Base-by-base conservation (phyloP, 2,888 invertebrate species). In the Saturnia pavonia region DNA sequence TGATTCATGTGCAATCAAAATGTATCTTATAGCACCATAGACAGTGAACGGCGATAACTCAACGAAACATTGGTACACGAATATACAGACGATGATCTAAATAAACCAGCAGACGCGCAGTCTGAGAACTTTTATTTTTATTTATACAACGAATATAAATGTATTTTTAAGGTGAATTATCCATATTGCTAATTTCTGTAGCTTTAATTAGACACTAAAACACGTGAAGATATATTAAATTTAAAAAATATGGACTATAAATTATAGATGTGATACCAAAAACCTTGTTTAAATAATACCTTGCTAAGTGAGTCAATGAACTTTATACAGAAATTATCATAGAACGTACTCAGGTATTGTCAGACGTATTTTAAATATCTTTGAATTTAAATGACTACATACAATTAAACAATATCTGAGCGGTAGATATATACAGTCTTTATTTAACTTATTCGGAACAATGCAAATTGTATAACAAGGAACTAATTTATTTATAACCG, bases 41-140 rank as follows among this genome's bases (percentile, higher is more conserved):
- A 68, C 67, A 63, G 54, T 19, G 68, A 42, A 40, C 40, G 40
- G 8, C 66, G 45, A 68, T 72, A 69, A 72, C 68, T 72, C 69
- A 72, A 69, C 34, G 27, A 66, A 43, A 68, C 65, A 68, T 54
- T 27, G 67, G 57, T 72, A 69, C 54, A 72, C 71, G 77, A 85
- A 85, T 84, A 84, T 84, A 83, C 82, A 65, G 63, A 60, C 48
- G 45, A 45, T 76, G 68, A 68, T 77, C 73, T 71, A 74, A 76
- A 77, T 73, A 76, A 76, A 74, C 75, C 40, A 74, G 82, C 84
- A 85, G 89, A 86, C 88, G 83, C 80, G 88, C 88, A 76, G 88
- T 89, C 89, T 90, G 74, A 81, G 82, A 79, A 80, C 78, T 80
- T 78, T 82, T 80, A 81, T 80, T 79, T 79, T 77, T 80, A 79